Conservation (phyloP, 2,113 vertebrate species). For the Tyrannus savana region DNA sequence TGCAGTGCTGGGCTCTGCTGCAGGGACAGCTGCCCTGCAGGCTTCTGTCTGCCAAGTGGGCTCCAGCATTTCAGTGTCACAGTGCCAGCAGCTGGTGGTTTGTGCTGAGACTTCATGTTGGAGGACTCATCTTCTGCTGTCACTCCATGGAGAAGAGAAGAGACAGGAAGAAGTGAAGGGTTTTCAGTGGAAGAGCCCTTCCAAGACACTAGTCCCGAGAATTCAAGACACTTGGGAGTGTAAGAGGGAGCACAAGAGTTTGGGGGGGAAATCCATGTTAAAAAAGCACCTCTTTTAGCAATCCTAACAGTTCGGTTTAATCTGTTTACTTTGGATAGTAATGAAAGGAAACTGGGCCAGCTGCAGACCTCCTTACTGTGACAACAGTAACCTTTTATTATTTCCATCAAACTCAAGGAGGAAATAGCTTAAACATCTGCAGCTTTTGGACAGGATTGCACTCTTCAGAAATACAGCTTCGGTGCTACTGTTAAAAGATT, state of each 20-base stretch:
- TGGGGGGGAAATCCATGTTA: conserved; percentile 41
- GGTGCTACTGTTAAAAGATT: conserved; percentile 74
- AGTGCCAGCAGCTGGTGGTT: not conserved
- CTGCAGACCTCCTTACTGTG: conserved; percentile 82
- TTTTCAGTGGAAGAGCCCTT: not conserved
- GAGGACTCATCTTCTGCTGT: not conserved
- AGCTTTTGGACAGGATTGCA: conserved; percentile 71
- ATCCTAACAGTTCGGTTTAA: conserved; percentile 72
- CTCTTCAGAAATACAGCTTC: conserved; percentile 56
- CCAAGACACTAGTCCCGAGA: not conserved
- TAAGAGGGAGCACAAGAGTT: not conserved
- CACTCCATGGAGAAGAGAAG: not conserved
- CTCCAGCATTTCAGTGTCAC: not conserved
- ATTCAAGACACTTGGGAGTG: not conserved
- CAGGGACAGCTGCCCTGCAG: not conserved
- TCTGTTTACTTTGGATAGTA: conserved; percentile 79
- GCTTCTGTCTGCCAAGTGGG: not conserved
- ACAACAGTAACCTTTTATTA: conserved; percentile 81
- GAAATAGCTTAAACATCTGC: conserved; percentile 83
- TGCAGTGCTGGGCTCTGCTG: not conserved
- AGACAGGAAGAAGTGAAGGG: not conserved
- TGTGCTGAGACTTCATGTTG: not conserved
- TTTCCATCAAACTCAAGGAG: conserved; percentile 77
- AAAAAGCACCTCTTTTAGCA: conserved; percentile 68
- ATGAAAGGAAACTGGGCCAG: conserved; percentile 79